These are phyloP conservation scores for Epizoanthus stellaris DNA, from an alignment of 92 coral and sea anemone species.

Conservation along the genomic window DNA sequence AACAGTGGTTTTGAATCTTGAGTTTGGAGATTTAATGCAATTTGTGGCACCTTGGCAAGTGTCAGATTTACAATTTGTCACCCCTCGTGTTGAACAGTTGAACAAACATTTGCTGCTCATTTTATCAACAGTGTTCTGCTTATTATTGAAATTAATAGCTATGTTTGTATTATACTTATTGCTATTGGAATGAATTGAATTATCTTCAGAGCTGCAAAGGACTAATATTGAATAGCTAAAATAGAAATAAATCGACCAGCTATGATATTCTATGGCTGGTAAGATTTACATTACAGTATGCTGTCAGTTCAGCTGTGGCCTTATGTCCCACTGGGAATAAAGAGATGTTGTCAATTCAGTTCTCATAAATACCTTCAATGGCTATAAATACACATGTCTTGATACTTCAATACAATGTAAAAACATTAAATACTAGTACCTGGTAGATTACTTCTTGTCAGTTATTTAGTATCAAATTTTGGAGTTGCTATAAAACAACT, in stretches of 20 bases:
- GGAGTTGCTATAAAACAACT: too few species aligned
- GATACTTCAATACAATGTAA: too few species aligned
- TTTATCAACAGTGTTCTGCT: background rate
- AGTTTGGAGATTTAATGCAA: background rate
- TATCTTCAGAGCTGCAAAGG: conserved; percentile 1
- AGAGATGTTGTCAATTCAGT: conserved; percentile 6
- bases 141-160: background rate
- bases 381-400: conserved; percentile 1
- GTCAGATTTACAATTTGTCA: too few species aligned
- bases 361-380: conserved; percentile 1
- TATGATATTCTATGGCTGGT: background rate
- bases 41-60: too few species aligned
- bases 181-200: background rate
- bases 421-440: too few species aligned
- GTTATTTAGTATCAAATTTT: too few species aligned
- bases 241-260: too few species aligned
- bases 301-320: background rate
- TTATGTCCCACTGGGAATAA: conserved; percentile 2
- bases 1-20: background rate
- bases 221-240: background rate
- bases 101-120: conserved; percentile 6
- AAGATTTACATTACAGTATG: background rate
- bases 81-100: conserved; percentile 5
- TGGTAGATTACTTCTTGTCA: too few species aligned
- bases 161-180: background rate